phyloP scores from a whole-genome alignment of 2,888 invertebrate species.

The Pristionchus maxplancki region DNA sequence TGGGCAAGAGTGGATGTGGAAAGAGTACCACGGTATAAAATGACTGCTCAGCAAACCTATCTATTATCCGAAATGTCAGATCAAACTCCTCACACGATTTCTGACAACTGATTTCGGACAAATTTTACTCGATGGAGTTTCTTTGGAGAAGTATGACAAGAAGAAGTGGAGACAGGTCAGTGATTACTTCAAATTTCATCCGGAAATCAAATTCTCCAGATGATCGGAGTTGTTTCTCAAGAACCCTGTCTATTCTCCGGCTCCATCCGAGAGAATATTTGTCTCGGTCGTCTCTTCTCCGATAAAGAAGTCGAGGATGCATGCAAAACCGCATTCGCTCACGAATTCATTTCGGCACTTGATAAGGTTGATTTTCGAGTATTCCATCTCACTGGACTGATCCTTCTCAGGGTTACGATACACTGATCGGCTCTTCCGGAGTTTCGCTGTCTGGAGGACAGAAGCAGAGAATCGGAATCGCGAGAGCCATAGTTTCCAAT shows the following conservation, averaged over 20 bases:
- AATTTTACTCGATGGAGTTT: not conserved
- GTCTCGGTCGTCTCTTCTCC: conserved; percentile 17
- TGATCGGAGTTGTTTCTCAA: conserved; percentile 44
- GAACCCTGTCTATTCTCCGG: conserved; percentile 35
- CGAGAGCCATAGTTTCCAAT: conserved; percentile 31
- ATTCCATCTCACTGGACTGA: too few species aligned
- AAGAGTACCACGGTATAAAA: conserved; percentile 30
- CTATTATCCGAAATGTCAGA: too few species aligned
- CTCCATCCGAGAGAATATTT: conserved; percentile 39
- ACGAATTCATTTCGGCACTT: not conserved
- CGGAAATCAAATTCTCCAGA: not conserved
- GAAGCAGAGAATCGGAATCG: conserved; percentile 20
- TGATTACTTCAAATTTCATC: not conserved
- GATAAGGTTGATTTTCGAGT: not conserved
- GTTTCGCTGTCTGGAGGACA: not conserved
- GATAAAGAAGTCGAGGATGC: not conserved
- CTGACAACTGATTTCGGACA: not conserved
- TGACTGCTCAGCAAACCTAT: not conserved
- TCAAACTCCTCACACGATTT: conserved; percentile 32
- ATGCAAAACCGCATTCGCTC: conserved; percentile 19
- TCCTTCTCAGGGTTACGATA: not conserved
- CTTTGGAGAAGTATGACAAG: not conserved
- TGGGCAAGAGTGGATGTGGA: conserved; percentile 46
- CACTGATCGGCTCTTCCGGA: not conserved
- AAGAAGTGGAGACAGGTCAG: conserved; percentile 23